phyloP scores from a whole-genome alignment of 2,888 invertebrate genomes.

The Drosophila histrio region DNA sequence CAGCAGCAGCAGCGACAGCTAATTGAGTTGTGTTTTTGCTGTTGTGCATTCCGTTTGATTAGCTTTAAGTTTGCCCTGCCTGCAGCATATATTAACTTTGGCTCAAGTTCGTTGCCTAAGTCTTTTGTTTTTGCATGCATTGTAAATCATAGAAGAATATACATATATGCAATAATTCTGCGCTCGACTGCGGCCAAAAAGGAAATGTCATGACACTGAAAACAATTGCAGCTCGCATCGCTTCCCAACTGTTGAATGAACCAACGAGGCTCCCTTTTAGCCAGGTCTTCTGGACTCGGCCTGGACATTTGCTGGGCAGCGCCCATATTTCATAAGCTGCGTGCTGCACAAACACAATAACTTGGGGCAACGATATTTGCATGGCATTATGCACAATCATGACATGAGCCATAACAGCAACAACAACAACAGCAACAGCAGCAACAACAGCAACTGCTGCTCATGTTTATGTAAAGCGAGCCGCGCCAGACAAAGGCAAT shows the following conservation, averaged over 20 bases:
- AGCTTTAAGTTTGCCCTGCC: constrained; percentile 3
- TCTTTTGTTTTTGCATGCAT: constrained; percentile 75
- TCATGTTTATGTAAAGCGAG: constrained; percentile 67
- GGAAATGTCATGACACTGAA: constrained; percentile 79
- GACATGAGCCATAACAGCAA: constrained; percentile 61
- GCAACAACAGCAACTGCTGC: constrained; percentile 35
- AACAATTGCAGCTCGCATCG: constrained; percentile 60
- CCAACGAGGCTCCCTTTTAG: background rate
- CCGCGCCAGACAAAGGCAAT: constrained; percentile 60
- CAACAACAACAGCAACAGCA: constrained; percentile 23
- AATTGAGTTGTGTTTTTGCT: constrained; percentile 72
- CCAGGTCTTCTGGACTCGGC: constrained; percentile 1
- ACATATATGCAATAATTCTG: constrained; percentile 64
- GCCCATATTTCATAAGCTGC: constrained; percentile 79
- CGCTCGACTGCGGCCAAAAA: constrained; percentile 58
- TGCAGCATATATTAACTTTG: constrained; percentile 11
- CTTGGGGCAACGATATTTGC: constrained; percentile 75
- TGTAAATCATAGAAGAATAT: constrained; percentile 63
- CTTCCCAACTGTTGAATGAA: constrained; percentile 30
- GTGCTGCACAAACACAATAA: constrained; percentile 77
- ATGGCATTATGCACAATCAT: constrained; percentile 81
- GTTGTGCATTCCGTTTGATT: constrained; percentile 6
- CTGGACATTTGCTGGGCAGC: constrained; percentile 25
- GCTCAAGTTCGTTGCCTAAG: constrained; percentile 72
- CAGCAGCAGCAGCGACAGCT: constrained; percentile 38